Conservation (phyloP, 2,888 invertebrate species). For the Drosophila anceps region DNA sequence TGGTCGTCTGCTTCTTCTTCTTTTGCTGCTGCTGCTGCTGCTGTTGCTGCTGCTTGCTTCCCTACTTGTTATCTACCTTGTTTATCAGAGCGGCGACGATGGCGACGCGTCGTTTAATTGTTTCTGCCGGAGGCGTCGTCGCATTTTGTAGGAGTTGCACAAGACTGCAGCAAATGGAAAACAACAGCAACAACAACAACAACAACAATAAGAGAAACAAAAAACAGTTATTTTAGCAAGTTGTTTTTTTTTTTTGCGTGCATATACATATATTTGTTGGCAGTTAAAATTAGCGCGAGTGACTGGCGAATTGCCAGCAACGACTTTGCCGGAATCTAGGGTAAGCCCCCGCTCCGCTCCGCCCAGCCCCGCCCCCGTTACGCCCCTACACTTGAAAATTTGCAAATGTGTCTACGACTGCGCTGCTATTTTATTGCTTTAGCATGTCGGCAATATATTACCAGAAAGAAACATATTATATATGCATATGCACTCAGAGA, state of each 20-base stretch:
- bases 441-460: conserved; percentile 75
- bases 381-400: conserved; percentile 34
- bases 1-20: conserved; percentile 37
- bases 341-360: conserved; percentile 41
- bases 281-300: conserved; percentile 61
- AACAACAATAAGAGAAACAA: background rate
- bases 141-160: conserved; percentile 60
- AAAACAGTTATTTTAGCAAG: conserved; percentile 70
- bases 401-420: conserved; percentile 71
- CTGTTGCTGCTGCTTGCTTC: conserved; percentile 11
- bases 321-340: conserved; percentile 66
- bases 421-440: conserved; percentile 76
- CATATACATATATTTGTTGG: conserved; percentile 14
- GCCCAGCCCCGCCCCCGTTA: background rate
- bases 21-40: background rate
- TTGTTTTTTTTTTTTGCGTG: conserved; percentile 31
- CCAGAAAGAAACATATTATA: conserved; percentile 49
- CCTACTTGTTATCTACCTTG: conserved; percentile 60
- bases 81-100: conserved; percentile 64
- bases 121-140: conserved; percentile 64
- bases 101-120: conserved; percentile 68
- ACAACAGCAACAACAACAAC: conserved; percentile 20
- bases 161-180: conserved; percentile 35
- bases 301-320: conserved; percentile 70
- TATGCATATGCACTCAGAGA: conserved; percentile 7